Evolutionary conservation across 2,888 invertebrate species (phyloP), one percentile per base, ranked within the genome.

Genomic region (Cephonodes hylas): DNA sequence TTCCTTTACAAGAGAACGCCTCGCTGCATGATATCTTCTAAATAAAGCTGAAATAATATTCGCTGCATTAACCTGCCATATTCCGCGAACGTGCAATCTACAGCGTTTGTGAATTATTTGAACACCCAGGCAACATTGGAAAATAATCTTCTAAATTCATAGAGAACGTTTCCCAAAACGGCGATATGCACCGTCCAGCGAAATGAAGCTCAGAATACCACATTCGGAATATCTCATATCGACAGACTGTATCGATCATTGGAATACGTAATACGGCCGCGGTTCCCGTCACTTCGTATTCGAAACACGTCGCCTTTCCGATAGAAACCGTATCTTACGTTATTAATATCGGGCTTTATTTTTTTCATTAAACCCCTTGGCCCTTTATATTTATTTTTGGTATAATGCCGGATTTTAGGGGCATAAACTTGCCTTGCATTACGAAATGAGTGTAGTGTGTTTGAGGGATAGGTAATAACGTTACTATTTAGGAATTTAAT

Each of bases 251-350:
- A 64, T 64, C 61, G 63, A 65, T 61, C 53, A 44, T 42, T 62
- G 46, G 57, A 63, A 59, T 59, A 58, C 78, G 60, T 70, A 84
- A 83, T 85, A 84, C 59, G 71, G 48, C 65, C 68, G 65, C 64
- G 44, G 42, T 63, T 70, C 70, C 64, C 65, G 77, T 85, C 62
- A 34, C 34, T 66, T 80, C 69, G 65, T 73, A 90, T 88, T 86
- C 91, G 67, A 72, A 65, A 62, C 84, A 79, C 85, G 86, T 83
- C 70, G 68, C 67, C 67, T 73, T 74, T 81, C 73, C 87, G 85
- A 89, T 88, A 80, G 84, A 85, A 86, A 84, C 84, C 84, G 85
- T 89, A 88, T 88, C 89, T 88, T 86, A 77, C 80, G 83, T 86
- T 89, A 90, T 90, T 90, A 90, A 89, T 91, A 88, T 81, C 70